phyloP scores from a whole-genome alignment of 2,113 vertebrate species.

The Oncorhynchus clarkii region DNA sequence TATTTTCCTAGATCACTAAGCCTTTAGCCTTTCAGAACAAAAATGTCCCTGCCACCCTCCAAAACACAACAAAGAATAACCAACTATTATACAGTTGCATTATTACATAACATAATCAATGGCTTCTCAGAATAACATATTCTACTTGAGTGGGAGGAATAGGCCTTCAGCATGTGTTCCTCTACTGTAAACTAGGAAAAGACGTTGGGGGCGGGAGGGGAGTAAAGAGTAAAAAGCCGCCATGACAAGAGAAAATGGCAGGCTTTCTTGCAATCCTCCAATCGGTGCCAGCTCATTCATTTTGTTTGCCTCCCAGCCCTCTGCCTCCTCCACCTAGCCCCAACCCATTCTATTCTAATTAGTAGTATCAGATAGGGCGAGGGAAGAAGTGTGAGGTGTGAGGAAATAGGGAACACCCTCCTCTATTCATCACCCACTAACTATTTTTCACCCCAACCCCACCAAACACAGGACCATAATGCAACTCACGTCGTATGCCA shows the following conservation, averaged over 20 bases:
- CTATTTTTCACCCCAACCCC: slow-evolving; percentile 6
- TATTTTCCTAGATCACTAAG: too few species aligned
- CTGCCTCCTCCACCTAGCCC: slow-evolving; percentile 12
- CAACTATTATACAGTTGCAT: not conserved
- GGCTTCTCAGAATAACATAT: not conserved
- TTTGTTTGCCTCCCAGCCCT: slow-evolving; percentile 65
- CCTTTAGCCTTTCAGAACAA: too few species aligned
- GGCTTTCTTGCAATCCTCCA: slow-evolving; percentile 72
- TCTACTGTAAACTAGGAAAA: not conserved
- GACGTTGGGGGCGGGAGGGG: not conserved
- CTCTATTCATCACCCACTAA: slow-evolving; percentile 16
- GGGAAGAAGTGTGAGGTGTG: slow-evolving; percentile 52
- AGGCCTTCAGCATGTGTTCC: not conserved
- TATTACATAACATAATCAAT: not conserved
- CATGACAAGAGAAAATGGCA: slow-evolving; percentile 73
- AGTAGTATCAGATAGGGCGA: slow-evolving; percentile 67
- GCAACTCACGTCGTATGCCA: slow-evolving; percentile 74
- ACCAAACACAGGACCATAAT: slow-evolving; percentile 65
- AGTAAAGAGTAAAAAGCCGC: slow-evolving; percentile 51
- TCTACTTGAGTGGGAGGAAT: not conserved
- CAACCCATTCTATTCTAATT: slow-evolving; percentile 71
- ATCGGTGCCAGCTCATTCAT: slow-evolving; percentile 76
- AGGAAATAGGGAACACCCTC: slow-evolving; percentile 58
- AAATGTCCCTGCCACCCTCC: not conserved
- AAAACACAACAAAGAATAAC: not conserved